These are phyloP conservation scores for Alviniconcha marisindica DNA, from an alignment of 1,140 invertebrate genomes.

Conservation along the genomic window DNA sequence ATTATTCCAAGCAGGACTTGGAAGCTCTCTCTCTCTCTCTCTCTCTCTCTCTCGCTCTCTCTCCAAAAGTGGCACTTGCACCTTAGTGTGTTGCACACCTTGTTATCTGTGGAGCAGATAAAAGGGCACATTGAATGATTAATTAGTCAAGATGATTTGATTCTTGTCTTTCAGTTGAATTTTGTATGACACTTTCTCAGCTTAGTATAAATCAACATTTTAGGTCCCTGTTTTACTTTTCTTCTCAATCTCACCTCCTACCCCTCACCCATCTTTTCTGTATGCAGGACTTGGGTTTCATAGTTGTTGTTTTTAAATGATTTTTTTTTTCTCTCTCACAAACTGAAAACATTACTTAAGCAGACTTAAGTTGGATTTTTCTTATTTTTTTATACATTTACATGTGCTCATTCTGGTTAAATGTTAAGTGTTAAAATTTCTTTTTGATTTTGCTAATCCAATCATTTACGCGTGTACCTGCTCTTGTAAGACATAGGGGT, in stretches of 20 bases:
- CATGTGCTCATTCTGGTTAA: too few relatives aligned
- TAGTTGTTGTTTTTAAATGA: slow-evolving; percentile 9
- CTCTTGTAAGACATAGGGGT: too few relatives aligned
- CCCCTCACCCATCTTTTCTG: background rate
- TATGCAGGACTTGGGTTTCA: background rate
- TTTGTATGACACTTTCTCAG: background rate
- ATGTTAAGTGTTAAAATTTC: too few relatives aligned
- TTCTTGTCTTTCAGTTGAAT: background rate
- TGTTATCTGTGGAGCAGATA: slow-evolving; percentile 9
- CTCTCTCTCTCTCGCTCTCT: background rate
- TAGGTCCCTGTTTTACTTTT: background rate
- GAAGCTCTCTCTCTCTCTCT: background rate
- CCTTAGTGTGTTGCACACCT: background rate
- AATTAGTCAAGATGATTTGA: background rate
- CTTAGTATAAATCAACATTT: too few relatives aligned
- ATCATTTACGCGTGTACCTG: too few relatives aligned
- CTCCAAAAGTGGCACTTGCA: background rate
- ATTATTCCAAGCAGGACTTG: slow-evolving; percentile 29
- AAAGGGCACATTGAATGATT: background rate
- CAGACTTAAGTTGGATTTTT: background rate
- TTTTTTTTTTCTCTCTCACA: too few relatives aligned
- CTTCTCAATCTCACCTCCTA: background rate
- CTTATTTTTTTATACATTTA: too few relatives aligned
- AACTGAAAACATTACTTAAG: too few relatives aligned
- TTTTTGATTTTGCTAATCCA: too few relatives aligned